Evolutionary conservation across 2,888 invertebrate genomes (phyloP), one percentile per base, ranked within the genome.

Genomic region (Falcaria lacertinaria): DNA sequence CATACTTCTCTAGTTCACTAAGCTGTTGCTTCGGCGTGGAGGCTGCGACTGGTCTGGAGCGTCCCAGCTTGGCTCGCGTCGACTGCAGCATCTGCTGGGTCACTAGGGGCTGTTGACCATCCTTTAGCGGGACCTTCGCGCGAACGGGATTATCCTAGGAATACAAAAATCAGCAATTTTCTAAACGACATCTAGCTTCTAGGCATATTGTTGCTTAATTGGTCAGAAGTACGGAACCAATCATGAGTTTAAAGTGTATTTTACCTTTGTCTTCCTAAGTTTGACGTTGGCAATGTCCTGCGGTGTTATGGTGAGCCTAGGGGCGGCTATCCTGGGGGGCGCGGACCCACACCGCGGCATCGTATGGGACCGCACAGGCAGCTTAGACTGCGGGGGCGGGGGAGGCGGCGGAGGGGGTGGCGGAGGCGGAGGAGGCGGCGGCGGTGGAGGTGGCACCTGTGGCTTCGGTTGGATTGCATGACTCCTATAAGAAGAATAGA

Each of bases 261-360:
- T 48, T 54, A 86, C 88, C 81, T 79, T 86, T 14, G 87, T 67
- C 61, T 86, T 89, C 47, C 87, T 75, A 40, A 89, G 58, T 50
- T 88, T 89, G 13, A 89, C 88, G 50, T 86, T 88, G 5, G 88
- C 88, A 2, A 89, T 88, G 43, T 89, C 88, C 43, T 88, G 76
- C 3, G 89, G 88, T 3, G 88, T 89, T 49, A 89, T 89, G 1
- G 87, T 69, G 8, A 86, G 64, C 19, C 87, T 64, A 0, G 84
- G 87, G 6, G 66, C 78, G 0, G 66, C 52, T 28, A 78, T 76
- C 44, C 84, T 61, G 0, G 83, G 77, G 0, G 88, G 88, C 0
- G 87, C 88, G 0, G 88, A 86, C 0, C 84, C 85, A 48, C 84
- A 83, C 2, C 88, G 63, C 0, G 83, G 85, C 15, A 88, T 45